Conservation (phyloP, 2,113 vertebrate species). For the Ctenomys sociabilis region DNA sequence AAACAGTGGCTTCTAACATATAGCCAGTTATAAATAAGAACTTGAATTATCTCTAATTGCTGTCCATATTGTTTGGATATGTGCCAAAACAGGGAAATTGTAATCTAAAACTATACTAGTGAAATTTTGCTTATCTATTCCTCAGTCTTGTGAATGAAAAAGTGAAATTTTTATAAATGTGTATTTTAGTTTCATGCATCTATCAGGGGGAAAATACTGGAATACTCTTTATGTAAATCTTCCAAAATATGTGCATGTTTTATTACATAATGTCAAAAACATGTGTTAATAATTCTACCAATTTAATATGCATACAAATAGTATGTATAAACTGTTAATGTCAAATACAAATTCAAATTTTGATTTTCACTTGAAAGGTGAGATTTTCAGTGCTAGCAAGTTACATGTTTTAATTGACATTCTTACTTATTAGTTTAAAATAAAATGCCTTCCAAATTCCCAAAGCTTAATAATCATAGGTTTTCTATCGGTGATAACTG, state of each 20-base stretch:
- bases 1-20: slow-evolving; percentile 22
- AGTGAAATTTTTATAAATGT: slow-evolving; percentile 7
- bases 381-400: slow-evolving; percentile 44
- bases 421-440: slow-evolving; percentile 51
- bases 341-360: slow-evolving; percentile 23
- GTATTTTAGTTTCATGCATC: slow-evolving; percentile 49
- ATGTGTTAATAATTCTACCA: slow-evolving; percentile 1
- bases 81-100: background rate
- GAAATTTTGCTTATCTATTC: slow-evolving; percentile 19
- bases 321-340: slow-evolving; percentile 10
- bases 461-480: background rate
- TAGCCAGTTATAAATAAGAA: background rate
- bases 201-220: slow-evolving; percentile 16
- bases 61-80: slow-evolving; percentile 22
- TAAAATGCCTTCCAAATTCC: slow-evolving; percentile 9
- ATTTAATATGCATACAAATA: background rate
- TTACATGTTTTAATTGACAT: background rate
- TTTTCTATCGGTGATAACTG: slow-evolving; percentile 24
- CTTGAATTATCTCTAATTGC: slow-evolving; percentile 49
- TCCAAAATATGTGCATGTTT: slow-evolving; percentile 23
- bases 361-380: slow-evolving; percentile 27
- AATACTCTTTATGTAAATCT: background rate
- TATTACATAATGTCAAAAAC: slow-evolving; percentile 11
- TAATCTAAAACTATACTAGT: slow-evolving; percentile 27
- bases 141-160: background rate